A percentile compares a stretch with the other conserved stretches of the same genome.
These are phyloP conservation scores for Mechanitis mazaeus DNA, from an alignment of 2,888 invertebrate species.

Conservation along the genomic window DNA sequence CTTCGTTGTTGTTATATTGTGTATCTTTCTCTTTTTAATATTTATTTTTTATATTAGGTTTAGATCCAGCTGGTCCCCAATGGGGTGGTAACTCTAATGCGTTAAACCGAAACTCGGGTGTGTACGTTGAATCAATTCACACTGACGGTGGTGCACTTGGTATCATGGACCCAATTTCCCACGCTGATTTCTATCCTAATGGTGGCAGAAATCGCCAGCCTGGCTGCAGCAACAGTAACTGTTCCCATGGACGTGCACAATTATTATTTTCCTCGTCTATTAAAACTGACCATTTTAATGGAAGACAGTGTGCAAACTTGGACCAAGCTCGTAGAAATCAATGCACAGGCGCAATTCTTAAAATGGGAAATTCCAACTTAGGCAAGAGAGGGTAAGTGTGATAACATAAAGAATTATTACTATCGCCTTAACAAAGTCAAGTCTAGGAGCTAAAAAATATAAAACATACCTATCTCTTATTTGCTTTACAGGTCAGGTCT, in stretches of 20 bases:
- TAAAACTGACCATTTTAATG: conserved; percentile 34
- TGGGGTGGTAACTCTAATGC: conserved; percentile 37
- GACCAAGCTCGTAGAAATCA: conserved; percentile 26
- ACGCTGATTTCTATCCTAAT: conserved; percentile 46
- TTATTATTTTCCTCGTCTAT: conserved; percentile 37
- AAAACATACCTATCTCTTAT: background rate
- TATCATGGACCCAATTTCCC: conserved; percentile 38
- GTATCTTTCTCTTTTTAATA: background rate
- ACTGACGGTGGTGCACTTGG: conserved; percentile 44
- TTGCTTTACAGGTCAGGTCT: conserved; percentile 23
- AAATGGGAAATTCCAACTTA: conserved; percentile 27
- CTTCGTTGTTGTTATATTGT: background rate
- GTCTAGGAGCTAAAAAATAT: too few relatives aligned
- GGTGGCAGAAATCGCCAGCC: conserved; percentile 41
- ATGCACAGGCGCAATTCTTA: conserved; percentile 20
- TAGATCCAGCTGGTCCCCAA: conserved; percentile 46
- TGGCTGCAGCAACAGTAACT: conserved; percentile 35
- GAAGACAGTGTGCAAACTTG: conserved; percentile 32
- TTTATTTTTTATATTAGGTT: conserved; percentile 29
- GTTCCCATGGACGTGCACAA: conserved; percentile 37
- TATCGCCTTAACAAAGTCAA: too few relatives aligned
- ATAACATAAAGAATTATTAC: too few relatives aligned
- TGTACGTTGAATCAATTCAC: conserved; percentile 46
- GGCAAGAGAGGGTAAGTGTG: conserved; percentile 28
- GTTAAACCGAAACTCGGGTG: conserved; percentile 34